Evolutionary conservation across 2,888 invertebrate genomes (phyloP).

Genomic region (Poecilobothrus nobilitatus): DNA sequence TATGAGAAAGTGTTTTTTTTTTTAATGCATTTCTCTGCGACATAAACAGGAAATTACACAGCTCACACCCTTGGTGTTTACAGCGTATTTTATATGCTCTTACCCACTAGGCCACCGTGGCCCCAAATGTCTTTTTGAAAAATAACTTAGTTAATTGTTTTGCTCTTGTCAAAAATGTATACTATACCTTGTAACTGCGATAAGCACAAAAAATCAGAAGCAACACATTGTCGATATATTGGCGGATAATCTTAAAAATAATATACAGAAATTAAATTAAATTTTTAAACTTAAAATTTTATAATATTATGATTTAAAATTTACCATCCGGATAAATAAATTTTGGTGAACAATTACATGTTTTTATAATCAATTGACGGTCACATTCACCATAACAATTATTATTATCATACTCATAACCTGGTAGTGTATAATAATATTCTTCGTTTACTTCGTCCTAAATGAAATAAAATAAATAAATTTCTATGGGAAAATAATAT

Average conservation of each 20-base stretch:
- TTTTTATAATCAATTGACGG: background rate
- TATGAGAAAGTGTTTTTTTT: no score
- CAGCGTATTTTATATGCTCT: no score
- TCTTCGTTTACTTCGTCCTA: background rate
- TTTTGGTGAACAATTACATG: background rate
- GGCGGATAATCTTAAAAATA: background rate
- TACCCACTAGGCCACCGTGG: no score
- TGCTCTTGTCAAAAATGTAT: no score
- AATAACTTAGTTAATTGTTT: no score
- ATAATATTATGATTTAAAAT: no score
- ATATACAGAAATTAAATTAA: background rate
- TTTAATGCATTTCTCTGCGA: no score
- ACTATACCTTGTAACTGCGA: background rate
- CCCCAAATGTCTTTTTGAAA: no score
- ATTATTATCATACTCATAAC: background rate
- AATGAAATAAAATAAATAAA: background rate
- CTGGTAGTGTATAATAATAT: background rate
- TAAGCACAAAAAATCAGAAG: background rate
- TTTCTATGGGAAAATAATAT: no score
- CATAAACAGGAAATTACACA: no score
- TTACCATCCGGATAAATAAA: background rate
- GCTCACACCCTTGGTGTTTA: no score
- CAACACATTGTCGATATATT: background rate
- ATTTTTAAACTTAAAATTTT: background rate
- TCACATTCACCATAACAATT: conserved; percentile 4